A percentile compares a stretch with the other conserved stretches of the same genome.
Conservation (phyloP, 2,888 invertebrate species). For the Bombylius discolor region DNA sequence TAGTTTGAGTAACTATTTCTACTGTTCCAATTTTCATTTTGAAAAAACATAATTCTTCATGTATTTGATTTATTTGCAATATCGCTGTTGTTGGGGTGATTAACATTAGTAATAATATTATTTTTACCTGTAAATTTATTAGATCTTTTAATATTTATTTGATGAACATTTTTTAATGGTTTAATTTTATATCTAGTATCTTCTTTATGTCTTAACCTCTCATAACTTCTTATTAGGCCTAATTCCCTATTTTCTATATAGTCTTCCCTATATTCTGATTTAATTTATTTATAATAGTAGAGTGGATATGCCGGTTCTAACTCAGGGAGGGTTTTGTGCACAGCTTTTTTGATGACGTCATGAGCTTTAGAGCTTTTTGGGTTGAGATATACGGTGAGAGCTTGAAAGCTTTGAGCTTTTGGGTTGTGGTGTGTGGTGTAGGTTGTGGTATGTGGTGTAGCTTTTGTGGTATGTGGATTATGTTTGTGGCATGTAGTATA, state of each 20-base stretch:
- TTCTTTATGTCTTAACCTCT: conserved; percentile 10
- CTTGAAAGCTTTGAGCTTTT: too few species aligned
- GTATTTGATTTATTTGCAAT: conserved; percentile 6
- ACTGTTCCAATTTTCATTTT: conserved; percentile 7
- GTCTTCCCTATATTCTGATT: too few species aligned
- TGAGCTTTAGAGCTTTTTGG: too few species aligned
- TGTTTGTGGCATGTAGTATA: too few species aligned
- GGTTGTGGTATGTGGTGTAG: too few species aligned
- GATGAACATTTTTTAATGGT: conserved; percentile 6
- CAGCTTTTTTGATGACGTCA: too few species aligned
- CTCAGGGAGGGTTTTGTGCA: too few species aligned
- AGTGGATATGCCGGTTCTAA: too few species aligned
- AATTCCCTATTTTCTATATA: conserved; percentile 7
- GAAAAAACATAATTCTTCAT: conserved; percentile 6
- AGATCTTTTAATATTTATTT: conserved; percentile 11
- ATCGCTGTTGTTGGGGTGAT: conserved; percentile 4
- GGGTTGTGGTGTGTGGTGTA: too few species aligned
- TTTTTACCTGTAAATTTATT: conserved; percentile 8
- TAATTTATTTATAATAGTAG: too few species aligned
- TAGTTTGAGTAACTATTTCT: conserved; percentile 6
- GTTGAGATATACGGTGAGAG: too few species aligned
- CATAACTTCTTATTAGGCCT: conserved; percentile 10
- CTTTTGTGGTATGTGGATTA: too few species aligned
- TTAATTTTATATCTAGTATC: conserved; percentile 10
- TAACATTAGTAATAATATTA: conserved; percentile 4